Evolutionary conservation across 2,113 vertebrate genomes (phyloP), one percentile per base, ranked within the genome.

Genomic region (Regulus satrapa): DNA sequence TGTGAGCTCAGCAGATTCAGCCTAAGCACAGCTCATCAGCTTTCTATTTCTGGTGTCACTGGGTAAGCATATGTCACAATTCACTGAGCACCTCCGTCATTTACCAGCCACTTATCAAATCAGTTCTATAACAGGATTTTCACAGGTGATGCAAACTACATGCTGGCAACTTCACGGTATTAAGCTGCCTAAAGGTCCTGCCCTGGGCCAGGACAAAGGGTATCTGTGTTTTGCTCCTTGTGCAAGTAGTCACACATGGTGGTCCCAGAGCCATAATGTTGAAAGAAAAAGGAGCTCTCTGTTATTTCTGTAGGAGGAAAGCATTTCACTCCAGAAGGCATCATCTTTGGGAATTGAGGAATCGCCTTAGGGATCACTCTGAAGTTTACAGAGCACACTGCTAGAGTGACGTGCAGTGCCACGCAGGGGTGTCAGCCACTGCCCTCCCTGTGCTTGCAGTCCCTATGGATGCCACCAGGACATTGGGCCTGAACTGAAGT

Each of bases 361-460:
- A 88, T 38, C 14, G 10, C 61, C 51, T 48, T 23, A 25, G 23
- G 6, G 14, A 19, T 72, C 15, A 45, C 48, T 59, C 38, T 15
- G 18, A 40, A 90, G 19, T 26, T 68, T 78, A 45, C 16, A 38
- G 26, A 41, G 38, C 16, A 18, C 48, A 40, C 8, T 34, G 6
- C 1, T 1, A 15, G 26, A 41, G 24, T 12, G 48, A n/a, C 34
- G 32, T 1, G 5, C 0, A 0, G 38, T 41, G 43, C 29, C 40
- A 56, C 4, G 13, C 18, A 1, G 0, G 9, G 25, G 43, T 71
- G 21, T 14, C 51, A 31, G 58, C 23, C 61, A 48, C 52, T 64
- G n/a, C 18, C 14, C 10, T 41, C 8, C 11, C 21, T 3, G 7
- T 68, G 26, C 24, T 41, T 14, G 3, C 40, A 40, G 14, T 46